Conservation (phyloP, 2,888 invertebrate species). For the Heliconius ethilla region DNA sequence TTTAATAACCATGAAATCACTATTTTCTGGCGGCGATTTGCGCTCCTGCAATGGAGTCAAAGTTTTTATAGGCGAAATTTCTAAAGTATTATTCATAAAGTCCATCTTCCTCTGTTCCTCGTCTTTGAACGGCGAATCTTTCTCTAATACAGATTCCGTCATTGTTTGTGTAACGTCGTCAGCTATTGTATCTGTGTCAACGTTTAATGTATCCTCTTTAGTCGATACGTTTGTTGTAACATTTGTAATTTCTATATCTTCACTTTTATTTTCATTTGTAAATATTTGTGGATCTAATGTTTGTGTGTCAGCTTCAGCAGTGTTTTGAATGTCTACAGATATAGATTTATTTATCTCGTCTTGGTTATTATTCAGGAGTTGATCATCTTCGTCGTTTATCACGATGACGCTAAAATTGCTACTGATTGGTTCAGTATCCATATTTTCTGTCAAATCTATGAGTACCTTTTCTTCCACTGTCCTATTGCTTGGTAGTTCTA, state of each 20-base stretch:
- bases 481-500: constrained; percentile 64
- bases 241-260: neutral
- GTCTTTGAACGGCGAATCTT: constrained; percentile 67
- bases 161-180: constrained; percentile 51
- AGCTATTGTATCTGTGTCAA: constrained; percentile 41
- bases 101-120: constrained; percentile 73
- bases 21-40: constrained; percentile 65
- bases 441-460: constrained; percentile 61
- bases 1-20: constrained; percentile 69
- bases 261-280: constrained; percentile 22
- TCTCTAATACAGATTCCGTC: constrained; percentile 44
- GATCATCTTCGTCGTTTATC: constrained; percentile 51
- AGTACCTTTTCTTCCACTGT: constrained; percentile 53
- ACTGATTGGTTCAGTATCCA: constrained; percentile 64
- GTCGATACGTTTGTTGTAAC: neutral
- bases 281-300: constrained; percentile 53
- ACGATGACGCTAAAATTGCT: constrained; percentile 54
- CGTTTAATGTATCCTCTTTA: constrained; percentile 18
- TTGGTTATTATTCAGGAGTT: constrained; percentile 48
- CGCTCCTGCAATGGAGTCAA: constrained; percentile 66
- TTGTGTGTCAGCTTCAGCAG: constrained; percentile 67
- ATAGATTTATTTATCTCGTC: constrained; percentile 48
- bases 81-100: constrained; percentile 80
- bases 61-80: constrained; percentile 83
- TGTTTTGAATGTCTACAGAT: constrained; percentile 45